Conservation (phyloP, 2,888 invertebrate species). For the Leptopilina drosophilae region DNA sequence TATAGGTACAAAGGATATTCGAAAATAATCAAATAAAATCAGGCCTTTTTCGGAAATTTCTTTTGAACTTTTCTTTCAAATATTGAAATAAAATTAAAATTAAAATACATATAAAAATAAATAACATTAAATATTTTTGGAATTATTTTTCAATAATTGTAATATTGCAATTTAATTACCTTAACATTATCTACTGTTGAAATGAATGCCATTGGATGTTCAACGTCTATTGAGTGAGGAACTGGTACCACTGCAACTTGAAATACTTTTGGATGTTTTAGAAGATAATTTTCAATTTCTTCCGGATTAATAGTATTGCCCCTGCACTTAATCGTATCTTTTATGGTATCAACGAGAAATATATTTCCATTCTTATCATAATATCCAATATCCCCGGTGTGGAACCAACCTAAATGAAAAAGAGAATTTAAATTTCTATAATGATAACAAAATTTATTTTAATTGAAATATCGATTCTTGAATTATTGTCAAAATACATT, state of each 20-base stretch:
- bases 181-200: conserved; percentile 47
- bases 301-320: conserved; percentile 64
- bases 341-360: conserved; percentile 66
- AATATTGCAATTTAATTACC: conserved; percentile 40
- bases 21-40: too few species aligned
- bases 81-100: too few species aligned
- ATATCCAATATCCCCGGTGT: conserved; percentile 67
- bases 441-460: too few species aligned
- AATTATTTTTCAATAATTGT: neutral
- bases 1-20: too few species aligned
- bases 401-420: conserved; percentile 60
- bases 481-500: too few species aligned
- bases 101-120: neutral
- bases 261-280: conserved; percentile 59
- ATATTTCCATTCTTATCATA: conserved; percentile 64
- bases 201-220: conserved; percentile 65
- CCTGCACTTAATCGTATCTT: conserved; percentile 66
- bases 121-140: too few species aligned
- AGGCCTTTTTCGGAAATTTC: too few species aligned
- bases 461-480: too few species aligned
- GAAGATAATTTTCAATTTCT: conserved; percentile 64
- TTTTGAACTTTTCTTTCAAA: too few species aligned
- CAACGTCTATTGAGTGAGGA: conserved; percentile 59
- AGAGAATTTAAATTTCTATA: too few species aligned
- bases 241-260: conserved; percentile 63